Conservation (phyloP, 1,140 invertebrate genomes). For the Tyrophagus putrescentiae region DNA sequence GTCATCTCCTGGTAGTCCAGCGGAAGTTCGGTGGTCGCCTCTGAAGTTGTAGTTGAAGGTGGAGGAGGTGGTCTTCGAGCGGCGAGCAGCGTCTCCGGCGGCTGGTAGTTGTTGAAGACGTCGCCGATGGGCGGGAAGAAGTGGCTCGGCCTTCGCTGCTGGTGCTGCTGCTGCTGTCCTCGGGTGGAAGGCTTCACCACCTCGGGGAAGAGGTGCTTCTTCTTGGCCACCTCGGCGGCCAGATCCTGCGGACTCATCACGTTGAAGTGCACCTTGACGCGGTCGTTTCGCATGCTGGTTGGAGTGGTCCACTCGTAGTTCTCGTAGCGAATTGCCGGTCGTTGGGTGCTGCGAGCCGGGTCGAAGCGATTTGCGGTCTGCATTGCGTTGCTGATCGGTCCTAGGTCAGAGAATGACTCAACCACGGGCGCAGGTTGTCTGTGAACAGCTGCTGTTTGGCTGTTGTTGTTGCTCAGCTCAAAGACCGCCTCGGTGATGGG, state of each 20-base stretch:
- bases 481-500: slow-evolving; percentile 10
- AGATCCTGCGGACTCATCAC: background rate
- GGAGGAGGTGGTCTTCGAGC: no score
- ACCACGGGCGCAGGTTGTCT: background rate
- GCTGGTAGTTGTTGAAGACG: background rate
- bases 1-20: background rate
- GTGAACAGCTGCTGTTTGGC: background rate
- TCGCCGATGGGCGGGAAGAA: slow-evolving; percentile 14
- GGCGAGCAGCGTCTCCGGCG: no score
- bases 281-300: background rate
- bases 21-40: no score
- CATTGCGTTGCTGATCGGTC: background rate
- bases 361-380: background rate
- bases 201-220: background rate
- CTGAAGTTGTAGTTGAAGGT: no score
- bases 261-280: slow-evolving; percentile 6
- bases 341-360: background rate
- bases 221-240: background rate
- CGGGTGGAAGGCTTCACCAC: background rate
- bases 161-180: background rate
- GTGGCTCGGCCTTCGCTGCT: no score
- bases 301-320: slow-evolving; percentile 14
- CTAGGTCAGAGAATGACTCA: background rate
- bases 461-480: background rate
- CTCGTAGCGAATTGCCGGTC: slow-evolving; percentile 1